Evolutionary conservation across 2,113 vertebrate genomes (phyloP).

Genomic region (Ceratotherium simum): DNA sequence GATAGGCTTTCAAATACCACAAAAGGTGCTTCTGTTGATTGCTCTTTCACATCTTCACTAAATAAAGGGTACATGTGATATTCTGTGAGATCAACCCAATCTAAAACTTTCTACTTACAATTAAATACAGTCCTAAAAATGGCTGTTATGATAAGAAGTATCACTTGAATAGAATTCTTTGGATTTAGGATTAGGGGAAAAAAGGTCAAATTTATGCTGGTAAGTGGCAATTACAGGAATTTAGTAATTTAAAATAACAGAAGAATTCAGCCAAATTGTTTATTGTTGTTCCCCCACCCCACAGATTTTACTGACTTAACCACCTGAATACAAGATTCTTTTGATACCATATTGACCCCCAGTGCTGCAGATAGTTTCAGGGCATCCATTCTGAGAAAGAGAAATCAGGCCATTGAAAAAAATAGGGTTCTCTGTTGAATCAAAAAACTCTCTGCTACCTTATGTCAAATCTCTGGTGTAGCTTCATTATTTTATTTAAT

Average conservation of each 20-base stretch:
- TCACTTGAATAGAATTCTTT: not conserved
- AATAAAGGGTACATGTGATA: not conserved
- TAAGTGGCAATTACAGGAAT: not conserved
- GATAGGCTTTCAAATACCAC: not conserved
- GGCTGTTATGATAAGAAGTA: not conserved
- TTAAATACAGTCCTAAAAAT: not conserved
- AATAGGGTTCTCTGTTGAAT: not conserved
- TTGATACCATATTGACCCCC: not conserved
- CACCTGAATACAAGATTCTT: not conserved
- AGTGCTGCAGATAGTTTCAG: not conserved
- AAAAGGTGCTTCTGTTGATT: not conserved
- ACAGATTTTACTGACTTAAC: not conserved
- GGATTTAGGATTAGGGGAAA: not conserved
- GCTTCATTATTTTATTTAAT: not conserved
- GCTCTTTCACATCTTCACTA: not conserved
- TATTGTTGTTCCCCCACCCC: not conserved
- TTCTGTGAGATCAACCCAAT: not conserved
- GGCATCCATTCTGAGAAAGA: not conserved
- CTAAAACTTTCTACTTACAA: not conserved
- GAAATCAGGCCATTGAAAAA: not conserved
- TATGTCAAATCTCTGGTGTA: not conserved
- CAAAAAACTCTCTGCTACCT: not conserved
- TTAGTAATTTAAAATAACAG: not conserved
- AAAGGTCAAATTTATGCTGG: not conserved
- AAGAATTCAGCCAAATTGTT: not conserved